Percentiles rank a stretch among this genome's conserved stretches.
These are phyloP conservation scores for Hyla sarda DNA, from an alignment of 2,113 vertebrate species.

Conservation along the genomic window DNA sequence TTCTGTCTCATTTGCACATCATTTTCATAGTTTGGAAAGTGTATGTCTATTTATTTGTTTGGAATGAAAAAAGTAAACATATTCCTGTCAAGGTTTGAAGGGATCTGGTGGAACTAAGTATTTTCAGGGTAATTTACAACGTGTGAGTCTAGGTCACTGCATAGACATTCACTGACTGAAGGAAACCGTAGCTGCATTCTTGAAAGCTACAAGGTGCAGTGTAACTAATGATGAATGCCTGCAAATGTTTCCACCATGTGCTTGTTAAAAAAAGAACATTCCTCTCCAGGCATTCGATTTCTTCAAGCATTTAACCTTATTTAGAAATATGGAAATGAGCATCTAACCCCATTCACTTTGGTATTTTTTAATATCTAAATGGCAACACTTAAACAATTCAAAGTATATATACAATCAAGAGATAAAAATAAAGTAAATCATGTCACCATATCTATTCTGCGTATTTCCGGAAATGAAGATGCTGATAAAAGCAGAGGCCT, in stretches of 20 bases:
- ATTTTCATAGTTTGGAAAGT: constrained; percentile 30
- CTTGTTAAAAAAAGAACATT: constrained; percentile 48
- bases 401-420: not conserved
- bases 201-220: constrained; percentile 50
- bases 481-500: too few species aligned
- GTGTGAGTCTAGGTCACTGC: constrained; percentile 46
- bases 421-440: not conserved
- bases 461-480: not conserved
- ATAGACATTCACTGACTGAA: constrained; percentile 53
- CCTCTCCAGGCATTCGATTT: constrained; percentile 12
- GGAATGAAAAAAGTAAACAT: constrained; percentile 34
- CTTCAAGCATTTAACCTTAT: constrained; percentile 25
- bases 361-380: not conserved
- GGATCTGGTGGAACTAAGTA: constrained; percentile 25
- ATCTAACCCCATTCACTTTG: not conserved
- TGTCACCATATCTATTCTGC: not conserved
- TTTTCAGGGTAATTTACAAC: constrained; percentile 45
- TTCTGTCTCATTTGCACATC: constrained; percentile 25
- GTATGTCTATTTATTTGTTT: constrained; percentile 47
- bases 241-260: constrained; percentile 53
- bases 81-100: constrained; percentile 21
- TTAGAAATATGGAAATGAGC: constrained; percentile 30
- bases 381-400: not conserved
- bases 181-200: constrained; percentile 47
- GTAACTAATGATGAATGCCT: constrained; percentile 48